Conservation (phyloP, 2,888 invertebrate genomes). For the Brenthis daphne region DNA sequence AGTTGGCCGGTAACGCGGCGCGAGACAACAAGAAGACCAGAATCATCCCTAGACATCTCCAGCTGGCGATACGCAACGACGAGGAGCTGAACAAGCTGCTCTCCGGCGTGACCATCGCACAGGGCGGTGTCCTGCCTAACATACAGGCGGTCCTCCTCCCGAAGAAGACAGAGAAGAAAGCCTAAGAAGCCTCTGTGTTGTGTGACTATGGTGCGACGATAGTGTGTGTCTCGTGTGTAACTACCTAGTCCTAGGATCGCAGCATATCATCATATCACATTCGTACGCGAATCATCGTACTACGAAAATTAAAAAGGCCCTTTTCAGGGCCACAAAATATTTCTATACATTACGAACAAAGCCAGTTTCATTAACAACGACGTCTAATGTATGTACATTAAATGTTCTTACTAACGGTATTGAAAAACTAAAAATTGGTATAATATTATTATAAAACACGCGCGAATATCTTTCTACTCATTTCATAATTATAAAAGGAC, state of each 20-base stretch:
- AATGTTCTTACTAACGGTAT: too few species aligned
- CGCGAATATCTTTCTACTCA: too few species aligned
- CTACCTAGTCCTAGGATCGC: too few species aligned
- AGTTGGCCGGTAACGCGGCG: conserved; percentile 85
- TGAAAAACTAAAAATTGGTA: too few species aligned
- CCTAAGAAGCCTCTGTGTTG: conserved; percentile 27
- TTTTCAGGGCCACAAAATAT: conserved; percentile 35
- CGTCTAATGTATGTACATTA: not conserved
- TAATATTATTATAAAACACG: too few species aligned
- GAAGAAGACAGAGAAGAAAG: conserved; percentile 81
- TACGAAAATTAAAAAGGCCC: conserved; percentile 24
- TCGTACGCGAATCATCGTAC: not conserved
- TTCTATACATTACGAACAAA: conserved; percentile 5
- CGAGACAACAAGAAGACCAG: conserved; percentile 87
- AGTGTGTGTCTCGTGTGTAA: too few species aligned
- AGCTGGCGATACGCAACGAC: conserved; percentile 27
- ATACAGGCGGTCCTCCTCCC: conserved; percentile 89
- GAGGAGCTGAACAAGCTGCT: conserved; percentile 83
- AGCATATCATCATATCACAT: too few species aligned
- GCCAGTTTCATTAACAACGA: not conserved
- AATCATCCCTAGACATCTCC: conserved; percentile 83
- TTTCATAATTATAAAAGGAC: too few species aligned
- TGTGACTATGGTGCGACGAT: not conserved
- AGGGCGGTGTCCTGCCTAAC: conserved; percentile 91
- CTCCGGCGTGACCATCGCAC: conserved; percentile 89